These are phyloP conservation scores for Paratrypauchen microcephalus DNA, from an alignment of 2,797 vertebrate species.

Conservation along the genomic window DNA sequence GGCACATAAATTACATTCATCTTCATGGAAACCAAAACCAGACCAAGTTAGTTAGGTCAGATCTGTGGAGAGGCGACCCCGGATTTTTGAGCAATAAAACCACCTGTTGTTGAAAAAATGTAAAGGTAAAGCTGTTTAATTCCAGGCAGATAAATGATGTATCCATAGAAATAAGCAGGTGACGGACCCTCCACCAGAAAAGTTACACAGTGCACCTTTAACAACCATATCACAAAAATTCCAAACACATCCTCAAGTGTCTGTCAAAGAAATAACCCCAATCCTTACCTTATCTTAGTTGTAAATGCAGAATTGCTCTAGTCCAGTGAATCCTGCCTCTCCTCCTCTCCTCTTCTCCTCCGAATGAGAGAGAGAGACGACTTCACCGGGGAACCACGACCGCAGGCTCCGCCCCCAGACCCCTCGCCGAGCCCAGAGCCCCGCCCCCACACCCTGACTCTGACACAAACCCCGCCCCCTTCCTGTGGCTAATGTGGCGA, in stretches of 20 bases:
- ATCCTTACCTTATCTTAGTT: background rate
- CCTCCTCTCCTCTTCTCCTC: background rate
- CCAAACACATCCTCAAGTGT: constrained; percentile 4
- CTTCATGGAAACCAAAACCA: too few species aligned
- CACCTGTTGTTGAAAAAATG: too few species aligned
- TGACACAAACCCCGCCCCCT: background rate
- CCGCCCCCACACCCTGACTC: background rate
- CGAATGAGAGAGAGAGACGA: background rate
- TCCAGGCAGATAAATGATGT: too few species aligned
- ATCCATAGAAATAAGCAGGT: too few species aligned
- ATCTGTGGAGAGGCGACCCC: too few species aligned
- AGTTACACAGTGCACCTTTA: too few species aligned
- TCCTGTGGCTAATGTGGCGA: background rate
- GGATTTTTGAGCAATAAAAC: too few species aligned
- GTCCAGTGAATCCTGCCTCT: background rate
- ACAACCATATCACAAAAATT: too few species aligned
- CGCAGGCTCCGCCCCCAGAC: background rate
- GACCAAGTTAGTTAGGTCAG: too few species aligned
- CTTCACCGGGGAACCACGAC: background rate
- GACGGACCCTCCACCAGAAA: too few species aligned
- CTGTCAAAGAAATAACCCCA: background rate
- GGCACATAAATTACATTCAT: too few species aligned
- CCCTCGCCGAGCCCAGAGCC: background rate
- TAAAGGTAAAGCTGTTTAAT: too few species aligned
- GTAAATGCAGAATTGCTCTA: background rate